Percentiles rank a stretch among this genome's conserved stretches.
Evolutionary conservation across 2,797 vertebrate genomes (phyloP).

Genomic region (Phalloptychus januarius): DNA sequence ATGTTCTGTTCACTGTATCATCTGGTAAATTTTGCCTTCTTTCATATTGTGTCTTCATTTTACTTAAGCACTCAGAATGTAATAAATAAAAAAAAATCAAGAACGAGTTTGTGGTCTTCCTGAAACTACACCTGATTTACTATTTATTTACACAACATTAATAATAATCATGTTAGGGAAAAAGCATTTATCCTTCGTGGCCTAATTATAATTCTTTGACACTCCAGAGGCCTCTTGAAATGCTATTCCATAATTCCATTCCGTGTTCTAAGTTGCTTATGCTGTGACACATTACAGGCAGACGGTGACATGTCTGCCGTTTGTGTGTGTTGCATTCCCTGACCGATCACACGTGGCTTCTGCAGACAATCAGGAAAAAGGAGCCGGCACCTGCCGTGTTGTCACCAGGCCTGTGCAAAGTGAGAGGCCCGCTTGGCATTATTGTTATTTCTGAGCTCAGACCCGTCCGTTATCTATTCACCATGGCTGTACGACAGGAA

Average conservation of each 20-base stretch:
- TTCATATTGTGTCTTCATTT: not conserved
- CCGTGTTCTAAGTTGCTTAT: not conserved
- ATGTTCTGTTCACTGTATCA: not conserved
- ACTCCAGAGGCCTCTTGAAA: slow-evolving; percentile 3
- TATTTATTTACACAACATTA: not conserved
- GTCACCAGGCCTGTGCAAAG: slow-evolving; percentile 49
- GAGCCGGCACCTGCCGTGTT: slow-evolving; percentile 65
- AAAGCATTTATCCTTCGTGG: not conserved
- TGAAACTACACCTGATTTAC: not conserved
- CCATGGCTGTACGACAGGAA: not conserved
- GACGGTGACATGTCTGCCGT: not conserved
- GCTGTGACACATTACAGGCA: slow-evolving; percentile 21
- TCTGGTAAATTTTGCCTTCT: not conserved
- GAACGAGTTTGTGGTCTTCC: not conserved
- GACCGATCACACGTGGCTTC: slow-evolving; percentile 30
- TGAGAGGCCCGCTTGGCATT: slow-evolving; percentile 36
- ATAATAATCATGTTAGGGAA: not conserved
- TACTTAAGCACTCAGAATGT: not conserved
- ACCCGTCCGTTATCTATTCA: slow-evolving; percentile 5
- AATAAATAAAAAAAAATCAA: slow-evolving; percentile 2
- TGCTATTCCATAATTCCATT: slow-evolving; percentile 2
- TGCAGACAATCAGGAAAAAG: slow-evolving; percentile 73
- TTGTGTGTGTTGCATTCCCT: slow-evolving; percentile 18
- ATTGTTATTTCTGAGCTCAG: slow-evolving; percentile 30
- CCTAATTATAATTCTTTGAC: slow-evolving; percentile 4